Percentiles rank a stretch among this genome's conserved stretches.
Evolutionary conservation across 2,797 vertebrate genomes (phyloP).

Genomic region (Esox masquinongy): DNA sequence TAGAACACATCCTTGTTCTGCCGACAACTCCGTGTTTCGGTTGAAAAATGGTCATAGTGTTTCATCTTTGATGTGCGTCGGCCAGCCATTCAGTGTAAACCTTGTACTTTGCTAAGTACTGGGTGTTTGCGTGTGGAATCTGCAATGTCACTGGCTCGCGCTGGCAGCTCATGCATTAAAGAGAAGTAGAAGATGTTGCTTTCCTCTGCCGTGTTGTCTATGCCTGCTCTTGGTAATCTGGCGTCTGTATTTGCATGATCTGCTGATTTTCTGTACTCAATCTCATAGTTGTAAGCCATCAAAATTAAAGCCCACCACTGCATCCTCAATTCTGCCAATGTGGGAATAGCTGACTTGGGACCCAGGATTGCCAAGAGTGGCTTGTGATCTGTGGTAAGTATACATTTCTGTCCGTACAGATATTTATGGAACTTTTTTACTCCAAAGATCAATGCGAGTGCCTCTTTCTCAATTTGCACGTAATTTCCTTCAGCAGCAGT

Average conservation of each 20-base stretch:
- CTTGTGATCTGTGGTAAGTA: slow-evolving; percentile 9
- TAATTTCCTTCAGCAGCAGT: slow-evolving; percentile 12
- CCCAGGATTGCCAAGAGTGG: background rate
- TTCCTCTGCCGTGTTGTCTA: background rate
- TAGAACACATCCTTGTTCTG: slow-evolving; percentile 32
- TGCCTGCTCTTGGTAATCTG: background rate
- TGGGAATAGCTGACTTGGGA: slow-evolving; percentile 1
- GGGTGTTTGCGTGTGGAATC: slow-evolving; percentile 3
- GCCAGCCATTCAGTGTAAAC: slow-evolving; percentile 15
- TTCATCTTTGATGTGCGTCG: slow-evolving; percentile 10
- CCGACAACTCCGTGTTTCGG: slow-evolving; percentile 13
- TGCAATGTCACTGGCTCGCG: background rate
- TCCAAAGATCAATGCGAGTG: slow-evolving; percentile 5
- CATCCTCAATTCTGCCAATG: background rate
- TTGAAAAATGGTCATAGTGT: background rate
- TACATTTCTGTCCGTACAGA: slow-evolving; percentile 7
- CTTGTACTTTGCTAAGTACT: too few species aligned
- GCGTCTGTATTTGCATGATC: slow-evolving; percentile 6
- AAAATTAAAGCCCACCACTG: slow-evolving; percentile 6
- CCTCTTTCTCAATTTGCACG: slow-evolving; percentile 10
- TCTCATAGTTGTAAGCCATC: slow-evolving; percentile 8
- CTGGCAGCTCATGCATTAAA: background rate
- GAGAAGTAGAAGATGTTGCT: slow-evolving; percentile 10
- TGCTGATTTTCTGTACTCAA: background rate
- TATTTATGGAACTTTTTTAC: slow-evolving; percentile 15